phyloP scores from a whole-genome alignment of 2,113 vertebrate species.

The Tinamus guttatus region DNA sequence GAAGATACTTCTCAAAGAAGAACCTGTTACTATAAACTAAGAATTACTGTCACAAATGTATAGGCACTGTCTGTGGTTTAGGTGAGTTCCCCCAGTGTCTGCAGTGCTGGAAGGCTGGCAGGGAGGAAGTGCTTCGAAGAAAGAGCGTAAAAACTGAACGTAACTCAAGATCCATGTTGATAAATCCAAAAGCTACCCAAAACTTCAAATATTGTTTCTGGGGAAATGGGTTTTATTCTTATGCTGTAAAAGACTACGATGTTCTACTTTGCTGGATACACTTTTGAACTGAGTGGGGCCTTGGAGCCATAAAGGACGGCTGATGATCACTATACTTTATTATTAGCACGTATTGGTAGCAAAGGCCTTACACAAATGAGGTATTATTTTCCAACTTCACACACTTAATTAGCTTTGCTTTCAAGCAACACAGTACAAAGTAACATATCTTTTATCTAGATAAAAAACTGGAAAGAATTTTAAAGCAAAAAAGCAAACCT shows the following conservation, averaged over 20 bases:
- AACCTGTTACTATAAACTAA: accelerated
- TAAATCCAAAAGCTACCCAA: neutral
- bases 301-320: neutral
- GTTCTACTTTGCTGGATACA: neutral
- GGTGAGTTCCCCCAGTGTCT: neutral
- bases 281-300: constrained; percentile 1
- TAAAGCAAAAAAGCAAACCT: neutral
- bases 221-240: neutral
- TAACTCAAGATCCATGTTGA: neutral
- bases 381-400: constrained; percentile 9
- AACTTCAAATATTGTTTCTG: neutral
- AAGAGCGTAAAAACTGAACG: neutral
- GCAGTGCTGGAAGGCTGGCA: neutral
- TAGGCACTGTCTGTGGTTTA: constrained; percentile 17
- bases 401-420: neutral
- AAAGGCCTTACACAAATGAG: constrained; percentile 1
- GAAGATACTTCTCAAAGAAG: neutral
- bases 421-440: neutral
- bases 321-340: neutral
- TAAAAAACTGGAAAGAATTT: neutral
- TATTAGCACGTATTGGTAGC: neutral
- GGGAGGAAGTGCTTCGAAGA: constrained; percentile 20
- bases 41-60: neutral
- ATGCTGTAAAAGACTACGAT: neutral
- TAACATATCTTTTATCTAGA: neutral